These are phyloP conservation scores for Ptychodera flava DNA, from an alignment of 35 echinoderm and acorn worm species.

Conservation along the genomic window DNA sequence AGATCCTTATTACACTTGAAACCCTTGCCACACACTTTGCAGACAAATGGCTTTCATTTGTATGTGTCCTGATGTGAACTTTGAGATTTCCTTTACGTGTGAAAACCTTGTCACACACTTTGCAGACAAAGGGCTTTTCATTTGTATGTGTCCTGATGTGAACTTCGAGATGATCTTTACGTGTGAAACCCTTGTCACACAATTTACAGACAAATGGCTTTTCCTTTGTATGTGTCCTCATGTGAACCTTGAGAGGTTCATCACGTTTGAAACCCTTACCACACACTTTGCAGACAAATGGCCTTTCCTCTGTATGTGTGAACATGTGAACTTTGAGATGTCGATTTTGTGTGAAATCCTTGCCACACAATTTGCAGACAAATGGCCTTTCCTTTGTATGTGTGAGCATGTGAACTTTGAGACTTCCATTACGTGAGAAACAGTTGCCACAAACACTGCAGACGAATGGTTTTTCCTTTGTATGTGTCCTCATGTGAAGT, in stretches of 20 bases:
- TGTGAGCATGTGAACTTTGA: not conserved
- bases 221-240: too few relatives aligned
- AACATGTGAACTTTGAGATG: constrained; percentile 9
- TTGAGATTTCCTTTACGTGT: constrained; percentile 5
- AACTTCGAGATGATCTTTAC: constrained; percentile 25
- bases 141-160: constrained; percentile 39
- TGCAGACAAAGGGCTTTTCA: constrained; percentile 13
- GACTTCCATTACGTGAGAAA: constrained; percentile 24
- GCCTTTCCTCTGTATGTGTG: too few relatives aligned
- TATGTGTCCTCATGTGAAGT: too few relatives aligned
- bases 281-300: too few relatives aligned
- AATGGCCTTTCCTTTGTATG: not conserved
- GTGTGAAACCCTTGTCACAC: constrained; percentile 35
- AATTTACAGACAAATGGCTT: constrained; percentile 19
- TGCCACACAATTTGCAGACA: too few relatives aligned
- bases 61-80: too few relatives aligned
- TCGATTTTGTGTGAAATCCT: constrained; percentile 15
- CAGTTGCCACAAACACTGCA: constrained; percentile 9
- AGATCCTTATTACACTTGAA: constrained; percentile 22
- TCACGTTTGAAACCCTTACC: too few relatives aligned
- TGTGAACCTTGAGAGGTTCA: constrained; percentile 32
- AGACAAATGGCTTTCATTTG: too few relatives aligned
- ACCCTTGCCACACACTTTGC: constrained; percentile 7
- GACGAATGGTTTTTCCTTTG: too few relatives aligned
- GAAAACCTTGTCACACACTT: constrained; percentile 20